Evolutionary conservation across 2,113 vertebrate species (phyloP), one percentile per base, ranked within the genome.

Genomic region (Canis aureus): DNA sequence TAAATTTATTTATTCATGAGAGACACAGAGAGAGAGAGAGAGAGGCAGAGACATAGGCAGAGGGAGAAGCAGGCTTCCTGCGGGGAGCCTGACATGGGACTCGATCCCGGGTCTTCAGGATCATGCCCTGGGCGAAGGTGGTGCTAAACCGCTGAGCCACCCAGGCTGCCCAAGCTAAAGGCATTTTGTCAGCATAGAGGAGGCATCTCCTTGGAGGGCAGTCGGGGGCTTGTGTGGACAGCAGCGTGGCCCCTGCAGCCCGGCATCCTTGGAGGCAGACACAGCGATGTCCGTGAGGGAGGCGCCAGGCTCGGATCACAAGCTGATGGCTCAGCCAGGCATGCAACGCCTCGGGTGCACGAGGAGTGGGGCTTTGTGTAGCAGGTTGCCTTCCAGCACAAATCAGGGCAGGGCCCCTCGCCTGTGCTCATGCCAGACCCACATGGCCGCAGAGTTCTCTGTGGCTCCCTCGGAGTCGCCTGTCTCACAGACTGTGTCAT

Each of bases 291-390:
- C 38, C 3, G 32, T 32, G 27, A 12, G 43, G 12, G 73, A 76
- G 22, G 73, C 7, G 0, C 23, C 6, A 7, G 0, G 23, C 43
- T 9, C 0, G 23, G 23, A 71, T 4, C 53, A 20, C 53, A 27
- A 32, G 51, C 43, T 7, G 8, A 5, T 11, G 23, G 43, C 6
- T 25, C 20, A 4, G 43, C 27, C 69, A n/a, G 29, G 55, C 80
- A 0, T 3, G 20, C 15, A 29, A 8, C 59, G 15, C 9, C 5
- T 35, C 59, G 3, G 35, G 19, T 8, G 8, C 16, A 49, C 11
- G 0, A 8, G 53, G 15, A 17, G 10, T 1, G 3, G 51, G 60
- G 27, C 43, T 0, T 16, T 7, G 25, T 15, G 12, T 32, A 4
- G 17, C 49, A 22, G 79, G 1, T 10, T 11, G 9, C 43, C 43